phyloP scores from a whole-genome alignment of 2,113 vertebrate genomes.

The Heterocephalus glaber region DNA sequence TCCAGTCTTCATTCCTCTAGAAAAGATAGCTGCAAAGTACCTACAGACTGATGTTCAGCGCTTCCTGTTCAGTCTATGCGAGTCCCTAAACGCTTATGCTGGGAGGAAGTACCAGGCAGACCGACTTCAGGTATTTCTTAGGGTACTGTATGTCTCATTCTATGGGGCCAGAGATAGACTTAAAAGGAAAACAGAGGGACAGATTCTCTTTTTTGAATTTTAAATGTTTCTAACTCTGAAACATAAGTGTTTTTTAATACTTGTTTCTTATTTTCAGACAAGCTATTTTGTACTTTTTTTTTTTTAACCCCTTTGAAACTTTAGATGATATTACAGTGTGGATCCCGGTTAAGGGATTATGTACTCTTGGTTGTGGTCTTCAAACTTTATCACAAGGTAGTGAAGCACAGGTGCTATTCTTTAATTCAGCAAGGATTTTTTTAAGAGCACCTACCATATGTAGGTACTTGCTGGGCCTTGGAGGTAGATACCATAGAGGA shows the following conservation, averaged over 20 bases:
- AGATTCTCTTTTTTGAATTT: background rate
- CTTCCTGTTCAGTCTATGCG: conserved; percentile 76
- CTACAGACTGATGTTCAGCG: conserved; percentile 77
- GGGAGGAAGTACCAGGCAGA: conserved; percentile 86
- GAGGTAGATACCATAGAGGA: background rate
- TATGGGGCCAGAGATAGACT: background rate
- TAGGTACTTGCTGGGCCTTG: background rate
- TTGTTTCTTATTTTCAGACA: background rate
- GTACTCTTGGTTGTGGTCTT: background rate
- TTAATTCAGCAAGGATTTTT: background rate
- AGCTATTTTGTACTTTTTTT: background rate
- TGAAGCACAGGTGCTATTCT: background rate
- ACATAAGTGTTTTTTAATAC: background rate
- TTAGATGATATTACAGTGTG: background rate
- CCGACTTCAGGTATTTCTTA: conserved; percentile 83
- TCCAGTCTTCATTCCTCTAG: conserved; percentile 85
- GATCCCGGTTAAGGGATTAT: background rate
- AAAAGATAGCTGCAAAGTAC: conserved; percentile 76
- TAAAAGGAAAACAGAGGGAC: background rate
- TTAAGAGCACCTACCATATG: background rate
- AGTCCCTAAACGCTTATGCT: conserved; percentile 83
- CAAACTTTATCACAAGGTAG: background rate
- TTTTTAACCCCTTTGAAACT: background rate
- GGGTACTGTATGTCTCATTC: background rate
- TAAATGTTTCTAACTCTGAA: conserved; percentile 32